Conservation (phyloP, 2,797 vertebrate genomes). For the Microchirus variegatus region DNA sequence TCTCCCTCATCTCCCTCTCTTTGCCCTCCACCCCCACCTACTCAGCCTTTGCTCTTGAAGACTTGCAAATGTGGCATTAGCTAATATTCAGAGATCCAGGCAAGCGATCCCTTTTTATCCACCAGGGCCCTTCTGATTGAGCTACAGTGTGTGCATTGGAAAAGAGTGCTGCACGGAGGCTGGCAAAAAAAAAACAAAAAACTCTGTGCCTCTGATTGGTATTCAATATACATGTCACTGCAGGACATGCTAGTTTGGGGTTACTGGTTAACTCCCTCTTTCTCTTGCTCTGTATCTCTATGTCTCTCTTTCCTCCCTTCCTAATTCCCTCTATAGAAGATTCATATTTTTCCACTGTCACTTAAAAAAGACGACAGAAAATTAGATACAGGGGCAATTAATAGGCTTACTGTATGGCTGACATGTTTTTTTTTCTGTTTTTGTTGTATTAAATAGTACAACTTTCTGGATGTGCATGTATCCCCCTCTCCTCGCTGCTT, state of each 20-base stretch:
- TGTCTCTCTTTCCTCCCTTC: conserved; percentile 39
- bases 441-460: conserved; percentile 20
- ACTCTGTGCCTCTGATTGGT: conserved; percentile 90
- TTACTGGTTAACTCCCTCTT: conserved; percentile 75
- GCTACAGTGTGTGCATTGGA: conserved; percentile 94
- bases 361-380: conserved; percentile 36
- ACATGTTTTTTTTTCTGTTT: conserved; percentile 31
- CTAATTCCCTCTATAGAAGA: conserved; percentile 72
- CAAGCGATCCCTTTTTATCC: conserved; percentile 88
- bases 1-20: conserved; percentile 71
- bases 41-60: conserved; percentile 84
- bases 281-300: conserved; percentile 25
- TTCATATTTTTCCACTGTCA: conserved; percentile 34
- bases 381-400: conserved; percentile 59
- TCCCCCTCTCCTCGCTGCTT: conserved; percentile 11
- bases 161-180: conserved; percentile 90
- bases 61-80: conserved; percentile 99
- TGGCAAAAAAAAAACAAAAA: too few relatives aligned
- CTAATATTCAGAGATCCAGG: conserved; percentile 93
- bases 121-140: conserved; percentile 90
- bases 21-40: conserved; percentile 52
- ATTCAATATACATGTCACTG: conserved; percentile 95
- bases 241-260: conserved; percentile 82
- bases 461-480: conserved; percentile 26
- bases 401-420: conserved; percentile 33